Percentiles rank a stretch among this genome's conserved stretches.
phyloP scores from a whole-genome alignment of 2,113 vertebrate genomes.

The Pitta sordida region DNA sequence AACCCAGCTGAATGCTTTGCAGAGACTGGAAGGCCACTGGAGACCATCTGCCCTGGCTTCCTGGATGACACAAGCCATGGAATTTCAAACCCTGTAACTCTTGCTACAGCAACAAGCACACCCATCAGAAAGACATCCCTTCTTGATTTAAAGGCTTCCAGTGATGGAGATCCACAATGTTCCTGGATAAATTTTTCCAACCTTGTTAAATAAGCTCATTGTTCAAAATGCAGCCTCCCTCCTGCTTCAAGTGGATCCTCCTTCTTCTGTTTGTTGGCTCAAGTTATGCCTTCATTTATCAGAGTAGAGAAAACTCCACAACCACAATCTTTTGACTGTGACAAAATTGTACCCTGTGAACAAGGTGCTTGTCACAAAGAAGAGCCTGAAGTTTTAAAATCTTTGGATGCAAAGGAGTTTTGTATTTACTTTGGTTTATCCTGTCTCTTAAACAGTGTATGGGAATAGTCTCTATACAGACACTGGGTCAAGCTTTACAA shows the following conservation, averaged over 20 bases:
- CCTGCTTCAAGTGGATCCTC: not conserved
- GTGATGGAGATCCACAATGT: not conserved
- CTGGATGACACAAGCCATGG: slow-evolving; percentile 15
- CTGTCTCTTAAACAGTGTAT: not conserved
- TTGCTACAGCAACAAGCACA: not conserved
- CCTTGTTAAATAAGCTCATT: slow-evolving; percentile 20
- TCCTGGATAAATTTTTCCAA: slow-evolving; percentile 1
- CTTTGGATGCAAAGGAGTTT: not conserved
- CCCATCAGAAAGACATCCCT: not conserved
- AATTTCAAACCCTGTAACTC: slow-evolving; percentile 38
- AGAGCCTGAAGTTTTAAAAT: not conserved
- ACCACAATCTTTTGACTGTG: not conserved
- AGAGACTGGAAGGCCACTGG: not conserved
- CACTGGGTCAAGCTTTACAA: not conserved
- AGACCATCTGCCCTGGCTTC: not conserved
- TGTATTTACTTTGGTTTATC: not conserved
- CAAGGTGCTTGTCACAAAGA: not conserved
- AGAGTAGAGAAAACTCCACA: not conserved
- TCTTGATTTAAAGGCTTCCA: slow-evolving; percentile 43
- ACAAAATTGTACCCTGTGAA: not conserved
- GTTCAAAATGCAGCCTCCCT: not conserved
- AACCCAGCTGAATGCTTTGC: not conserved
- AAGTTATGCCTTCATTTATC: not conserved
- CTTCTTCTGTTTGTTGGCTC: not conserved
- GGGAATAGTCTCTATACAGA: not conserved